Evolutionary conservation across 1,140 invertebrate species (phyloP).

Genomic region (Drosophila rhopaloa): DNA sequence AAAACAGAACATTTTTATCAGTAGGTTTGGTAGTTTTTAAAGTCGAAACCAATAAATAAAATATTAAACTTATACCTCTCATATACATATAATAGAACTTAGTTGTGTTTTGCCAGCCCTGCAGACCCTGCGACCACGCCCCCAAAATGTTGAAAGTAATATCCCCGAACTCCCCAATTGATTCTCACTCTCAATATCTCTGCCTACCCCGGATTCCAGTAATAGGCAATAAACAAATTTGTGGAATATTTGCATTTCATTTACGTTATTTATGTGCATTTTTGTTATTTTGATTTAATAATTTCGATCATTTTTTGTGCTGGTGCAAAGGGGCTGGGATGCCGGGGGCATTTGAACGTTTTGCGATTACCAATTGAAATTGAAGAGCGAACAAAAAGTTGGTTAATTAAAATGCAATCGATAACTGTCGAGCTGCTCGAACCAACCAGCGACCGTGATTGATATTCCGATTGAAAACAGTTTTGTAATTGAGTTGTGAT

Average conservation of each 20-base stretch:
- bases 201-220: slow-evolving; percentile 34
- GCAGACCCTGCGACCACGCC: slow-evolving; percentile 41
- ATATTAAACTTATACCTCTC: slow-evolving; percentile 31
- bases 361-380: slow-evolving; percentile 46
- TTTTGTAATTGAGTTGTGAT: slow-evolving; percentile 47
- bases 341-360: slow-evolving; percentile 14
- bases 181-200: slow-evolving; percentile 31
- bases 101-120: slow-evolving; percentile 74
- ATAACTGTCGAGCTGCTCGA: slow-evolving; percentile 53
- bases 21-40: slow-evolving; percentile 70
- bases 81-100: slow-evolving; percentile 52
- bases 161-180: slow-evolving; percentile 35
- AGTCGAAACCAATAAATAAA: slow-evolving; percentile 58
- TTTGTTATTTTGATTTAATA: slow-evolving; percentile 58
- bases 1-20: slow-evolving; percentile 49
- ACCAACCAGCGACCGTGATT: slow-evolving; percentile 38
- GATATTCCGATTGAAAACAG: slow-evolving; percentile 25
- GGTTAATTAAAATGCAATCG: slow-evolving; percentile 75
- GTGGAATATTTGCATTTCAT: slow-evolving; percentile 70
- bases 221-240: slow-evolving; percentile 71
- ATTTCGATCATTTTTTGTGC: slow-evolving; percentile 58
- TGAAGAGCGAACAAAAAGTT: slow-evolving; percentile 60
- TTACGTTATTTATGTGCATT: slow-evolving; percentile 70
- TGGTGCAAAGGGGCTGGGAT: slow-evolving; percentile 8
- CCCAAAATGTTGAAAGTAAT: slow-evolving; percentile 64